A percentile compares a stretch with the other conserved stretches of the same genome.
Conservation (phyloP, 2,888 invertebrate genomes). For the Scaptomyza flava region DNA sequence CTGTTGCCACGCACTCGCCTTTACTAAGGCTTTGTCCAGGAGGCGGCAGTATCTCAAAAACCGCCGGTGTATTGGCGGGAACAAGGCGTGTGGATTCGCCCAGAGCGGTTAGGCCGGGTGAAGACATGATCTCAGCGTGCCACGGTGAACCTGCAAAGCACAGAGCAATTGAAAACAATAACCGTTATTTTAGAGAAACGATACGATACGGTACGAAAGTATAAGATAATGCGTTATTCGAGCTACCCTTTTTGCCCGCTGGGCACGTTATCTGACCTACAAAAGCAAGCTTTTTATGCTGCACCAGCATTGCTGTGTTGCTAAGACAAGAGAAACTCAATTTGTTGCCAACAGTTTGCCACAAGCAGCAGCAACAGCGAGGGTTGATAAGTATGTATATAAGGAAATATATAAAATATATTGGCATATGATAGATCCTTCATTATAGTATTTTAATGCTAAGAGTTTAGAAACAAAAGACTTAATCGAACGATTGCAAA, state of each 20-base stretch:
- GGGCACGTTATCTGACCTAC: slow-evolving; percentile 46
- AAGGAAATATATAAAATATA: background rate
- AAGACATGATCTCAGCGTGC: slow-evolving; percentile 95
- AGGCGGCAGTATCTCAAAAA: slow-evolving; percentile 90
- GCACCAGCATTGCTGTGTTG: slow-evolving; percentile 21
- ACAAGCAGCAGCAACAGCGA: slow-evolving; percentile 5
- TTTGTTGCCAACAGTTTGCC: slow-evolving; percentile 1
- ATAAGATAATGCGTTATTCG: slow-evolving; percentile 3
- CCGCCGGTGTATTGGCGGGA: slow-evolving; percentile 94
- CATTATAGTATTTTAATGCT: too few species aligned
- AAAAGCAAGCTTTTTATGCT: slow-evolving; percentile 32
- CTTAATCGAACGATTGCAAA: too few species aligned
- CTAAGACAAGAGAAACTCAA: slow-evolving; percentile 10
- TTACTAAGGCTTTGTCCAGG: slow-evolving; percentile 85
- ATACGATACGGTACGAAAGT: background rate
- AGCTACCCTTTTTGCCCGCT: slow-evolving; percentile 3
- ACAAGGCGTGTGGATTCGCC: slow-evolving; percentile 95
- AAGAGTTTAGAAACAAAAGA: too few species aligned
- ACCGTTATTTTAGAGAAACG: slow-evolving; percentile 11
- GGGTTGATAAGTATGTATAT: slow-evolving; percentile 12
- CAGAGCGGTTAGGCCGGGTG: slow-evolving; percentile 90
- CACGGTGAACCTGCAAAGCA: slow-evolving; percentile 93
- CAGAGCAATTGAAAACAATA: background rate
- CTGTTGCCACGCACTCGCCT: slow-evolving; percentile 87
- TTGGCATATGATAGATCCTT: too few species aligned